Percentiles rank a stretch among this genome's conserved stretches.
Evolutionary conservation across 2,888 invertebrate species (phyloP).

Genomic region (Hydriomena furcata): DNA sequence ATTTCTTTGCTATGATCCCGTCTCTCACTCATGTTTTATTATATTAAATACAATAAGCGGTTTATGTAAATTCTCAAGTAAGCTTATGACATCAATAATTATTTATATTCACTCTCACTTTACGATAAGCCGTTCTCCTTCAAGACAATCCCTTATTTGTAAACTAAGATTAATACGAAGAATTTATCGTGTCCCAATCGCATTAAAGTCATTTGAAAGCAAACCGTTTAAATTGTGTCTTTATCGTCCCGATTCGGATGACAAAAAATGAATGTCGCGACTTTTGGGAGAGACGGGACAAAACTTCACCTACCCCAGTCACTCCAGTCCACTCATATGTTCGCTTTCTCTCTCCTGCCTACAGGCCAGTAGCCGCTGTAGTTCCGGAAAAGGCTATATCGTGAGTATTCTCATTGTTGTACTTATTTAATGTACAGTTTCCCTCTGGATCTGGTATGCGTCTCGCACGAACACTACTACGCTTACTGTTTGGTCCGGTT

Average conservation of each 20-base stretch:
- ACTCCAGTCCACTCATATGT: slow-evolving; percentile 79
- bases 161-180: slow-evolving; percentile 8
- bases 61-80: slow-evolving; percentile 5
- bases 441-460: slow-evolving; percentile 49
- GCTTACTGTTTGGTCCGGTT: slow-evolving; percentile 43
- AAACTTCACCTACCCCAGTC: slow-evolving; percentile 67
- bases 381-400: slow-evolving; percentile 97
- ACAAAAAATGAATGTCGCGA: slow-evolving; percentile 33
- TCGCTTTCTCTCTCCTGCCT: slow-evolving; percentile 84
- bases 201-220: slow-evolving; percentile 24
- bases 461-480: slow-evolving; percentile 47
- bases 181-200: slow-evolving; percentile 3
- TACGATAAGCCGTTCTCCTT: slow-evolving; percentile 12
- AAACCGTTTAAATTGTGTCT: slow-evolving; percentile 30
- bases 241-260: slow-evolving; percentile 29
- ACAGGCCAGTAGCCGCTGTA: slow-evolving; percentile 95
- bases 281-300: slow-evolving; percentile 66
- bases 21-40: slow-evolving; percentile 20
- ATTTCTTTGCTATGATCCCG: slow-evolving; percentile 22
- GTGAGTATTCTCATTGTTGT: slow-evolving; percentile 88
- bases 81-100: slow-evolving; percentile 5
- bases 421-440: slow-evolving; percentile 59
- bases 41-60: background rate
- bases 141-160: slow-evolving; percentile 3
- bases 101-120: slow-evolving; percentile 7